Evolutionary conservation across 2,888 invertebrate species (phyloP).

Genomic region (Bombylius major): DNA sequence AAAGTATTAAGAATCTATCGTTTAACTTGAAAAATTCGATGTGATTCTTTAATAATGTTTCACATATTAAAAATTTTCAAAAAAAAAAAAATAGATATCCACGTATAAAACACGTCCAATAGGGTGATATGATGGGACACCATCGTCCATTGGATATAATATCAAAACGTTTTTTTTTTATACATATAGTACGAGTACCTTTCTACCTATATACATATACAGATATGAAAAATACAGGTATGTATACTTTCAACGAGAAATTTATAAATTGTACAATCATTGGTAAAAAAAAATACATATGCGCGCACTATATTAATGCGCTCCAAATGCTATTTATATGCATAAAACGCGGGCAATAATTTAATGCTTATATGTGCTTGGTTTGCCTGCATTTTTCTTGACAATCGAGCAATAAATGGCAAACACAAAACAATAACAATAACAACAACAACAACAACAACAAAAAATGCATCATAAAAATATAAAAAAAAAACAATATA

Average conservation of each 20-base stretch:
- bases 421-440: not conserved
- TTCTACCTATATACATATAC: not conserved
- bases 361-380: constrained; percentile 1
- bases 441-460: not conserved
- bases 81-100: no score
- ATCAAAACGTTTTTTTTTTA: no score
- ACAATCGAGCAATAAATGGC: constrained; percentile 3
- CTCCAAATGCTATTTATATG: constrained; percentile 8
- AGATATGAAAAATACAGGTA: not conserved
- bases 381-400: constrained; percentile 8
- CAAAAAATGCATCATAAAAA: not conserved
- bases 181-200: no score
- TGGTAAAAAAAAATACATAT: not conserved
- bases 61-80: no score
- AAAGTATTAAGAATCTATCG: no score
- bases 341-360: constrained; percentile 9
- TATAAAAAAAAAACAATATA: not conserved
- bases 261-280: no score
- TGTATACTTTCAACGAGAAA: no score
- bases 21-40: no score
- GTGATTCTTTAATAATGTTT: no score
- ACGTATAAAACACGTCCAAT: no score
- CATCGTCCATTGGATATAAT: not conserved
- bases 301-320: constrained; percentile 1
- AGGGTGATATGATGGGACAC: not conserved